These are phyloP conservation scores for Ypsolopha scabrella DNA, from an alignment of 2,888 invertebrate species.

Conservation along the genomic window DNA sequence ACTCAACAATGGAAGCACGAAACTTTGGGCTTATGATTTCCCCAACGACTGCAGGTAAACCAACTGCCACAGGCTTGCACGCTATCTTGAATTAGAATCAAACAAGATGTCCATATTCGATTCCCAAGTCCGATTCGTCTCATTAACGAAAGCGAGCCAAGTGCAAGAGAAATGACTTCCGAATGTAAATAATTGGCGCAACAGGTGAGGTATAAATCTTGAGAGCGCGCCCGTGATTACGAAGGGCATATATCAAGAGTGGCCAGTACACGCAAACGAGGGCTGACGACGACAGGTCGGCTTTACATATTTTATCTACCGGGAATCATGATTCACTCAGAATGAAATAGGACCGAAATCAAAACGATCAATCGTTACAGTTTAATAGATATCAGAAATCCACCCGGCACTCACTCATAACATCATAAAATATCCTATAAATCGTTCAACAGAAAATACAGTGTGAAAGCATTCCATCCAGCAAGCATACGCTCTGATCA, in stretches of 20 bases:
- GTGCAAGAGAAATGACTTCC: conserved; percentile 42
- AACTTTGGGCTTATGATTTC: too few relatives aligned
- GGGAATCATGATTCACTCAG: neutral
- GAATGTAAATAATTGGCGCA: conserved; percentile 62
- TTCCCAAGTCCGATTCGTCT: conserved; percentile 14
- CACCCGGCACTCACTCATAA: neutral
- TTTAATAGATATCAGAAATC: too few relatives aligned
- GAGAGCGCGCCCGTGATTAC: conserved; percentile 55
- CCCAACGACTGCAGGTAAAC: too few relatives aligned
- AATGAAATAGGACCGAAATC: too few relatives aligned
- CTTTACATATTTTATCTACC: too few relatives aligned
- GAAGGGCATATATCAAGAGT: conserved; percentile 51
- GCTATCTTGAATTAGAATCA: neutral
- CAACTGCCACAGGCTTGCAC: too few relatives aligned
- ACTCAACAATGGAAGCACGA: neutral
- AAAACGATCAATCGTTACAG: too few relatives aligned
- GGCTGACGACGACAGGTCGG: neutral
- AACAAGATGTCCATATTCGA: conserved; percentile 1
- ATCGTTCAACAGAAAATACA: neutral
- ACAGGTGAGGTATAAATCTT: conserved; percentile 62
- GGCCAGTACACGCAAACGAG: conserved; percentile 40
- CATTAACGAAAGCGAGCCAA: conserved; percentile 21
- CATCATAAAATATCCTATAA: neutral
- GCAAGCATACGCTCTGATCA: conserved; percentile 7
- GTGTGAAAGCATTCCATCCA: neutral